Conservation (phyloP, 2,113 vertebrate species). For the Mastomys natalensis region DNA sequence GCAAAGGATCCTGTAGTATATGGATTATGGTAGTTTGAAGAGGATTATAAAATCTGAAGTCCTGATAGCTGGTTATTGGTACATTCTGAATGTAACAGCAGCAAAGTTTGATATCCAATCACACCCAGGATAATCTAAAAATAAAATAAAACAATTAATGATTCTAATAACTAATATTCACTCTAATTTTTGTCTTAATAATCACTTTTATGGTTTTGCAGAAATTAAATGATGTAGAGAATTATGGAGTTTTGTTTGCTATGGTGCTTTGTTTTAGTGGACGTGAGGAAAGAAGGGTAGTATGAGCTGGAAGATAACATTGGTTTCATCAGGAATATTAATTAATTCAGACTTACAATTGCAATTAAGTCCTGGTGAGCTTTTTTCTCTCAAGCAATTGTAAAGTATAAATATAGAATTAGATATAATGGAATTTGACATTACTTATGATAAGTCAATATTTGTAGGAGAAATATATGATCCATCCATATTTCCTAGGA, state of each 20-base stretch:
- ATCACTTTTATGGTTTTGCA: neutral
- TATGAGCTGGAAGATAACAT: neutral
- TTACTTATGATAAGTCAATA: neutral
- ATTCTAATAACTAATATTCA: neutral
- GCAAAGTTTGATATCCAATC: neutral
- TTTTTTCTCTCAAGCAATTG: neutral
- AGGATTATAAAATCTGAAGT: neutral
- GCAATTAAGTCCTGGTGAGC: neutral
- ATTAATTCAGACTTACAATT: neutral
- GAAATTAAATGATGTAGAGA: neutral
- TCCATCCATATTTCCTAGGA: neutral
- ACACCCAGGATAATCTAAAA: neutral
- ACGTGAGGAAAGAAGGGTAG: neutral
- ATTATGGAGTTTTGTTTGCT: neutral
- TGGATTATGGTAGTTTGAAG: neutral
- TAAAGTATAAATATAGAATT: neutral
- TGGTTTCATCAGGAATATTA: neutral
- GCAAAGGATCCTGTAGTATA: accelerated
- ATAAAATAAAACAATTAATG: neutral
- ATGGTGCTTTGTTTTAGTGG: neutral
- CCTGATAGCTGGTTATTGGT: neutral
- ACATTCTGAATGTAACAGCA: neutral
- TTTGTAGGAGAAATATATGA: neutral
- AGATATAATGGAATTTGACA: neutral
- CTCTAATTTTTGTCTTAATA: neutral